A percentile compares a stretch with the other conserved stretches of the same genome.
These are phyloP conservation scores for Aphodius sticticus DNA, from an alignment of 2,888 invertebrate genomes.

Conservation along the genomic window DNA sequence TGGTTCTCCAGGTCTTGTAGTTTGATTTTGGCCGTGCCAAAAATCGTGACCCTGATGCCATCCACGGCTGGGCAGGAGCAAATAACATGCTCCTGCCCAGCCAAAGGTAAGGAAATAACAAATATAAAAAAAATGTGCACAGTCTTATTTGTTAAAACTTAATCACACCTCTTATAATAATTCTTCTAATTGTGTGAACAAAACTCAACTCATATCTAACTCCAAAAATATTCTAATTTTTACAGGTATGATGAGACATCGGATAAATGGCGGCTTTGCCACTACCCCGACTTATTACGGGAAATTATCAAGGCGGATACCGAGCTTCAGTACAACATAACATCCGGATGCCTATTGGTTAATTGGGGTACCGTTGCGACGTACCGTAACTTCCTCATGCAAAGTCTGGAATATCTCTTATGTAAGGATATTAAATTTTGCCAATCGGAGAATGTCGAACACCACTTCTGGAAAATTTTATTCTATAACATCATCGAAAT, in stretches of 20 bases:
- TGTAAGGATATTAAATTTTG: constrained; percentile 86
- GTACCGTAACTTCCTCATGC: constrained; percentile 70
- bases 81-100: no score
- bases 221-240: background rate
- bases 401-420: constrained; percentile 72
- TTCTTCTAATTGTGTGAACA: no score
- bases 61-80: no score
- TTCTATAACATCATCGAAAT: constrained; percentile 90
- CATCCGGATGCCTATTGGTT: constrained; percentile 66
- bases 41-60: no score
- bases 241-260: constrained; percentile 63
- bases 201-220: no score
- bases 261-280: constrained; percentile 69
- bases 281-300: constrained; percentile 68
- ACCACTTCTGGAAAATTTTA: constrained; percentile 90
- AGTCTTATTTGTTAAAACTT: no score
- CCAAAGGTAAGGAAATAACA: no score
- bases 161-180: no score
- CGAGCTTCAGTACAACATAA: constrained; percentile 70
- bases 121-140: no score
- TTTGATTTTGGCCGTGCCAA: no score
- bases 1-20: no score
- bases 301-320: constrained; percentile 75
- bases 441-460: constrained; percentile 86
- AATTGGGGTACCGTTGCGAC: constrained; percentile 74